phyloP scores from a whole-genome alignment of 2,888 invertebrate genomes.

The Callinectes sapidus region DNA sequence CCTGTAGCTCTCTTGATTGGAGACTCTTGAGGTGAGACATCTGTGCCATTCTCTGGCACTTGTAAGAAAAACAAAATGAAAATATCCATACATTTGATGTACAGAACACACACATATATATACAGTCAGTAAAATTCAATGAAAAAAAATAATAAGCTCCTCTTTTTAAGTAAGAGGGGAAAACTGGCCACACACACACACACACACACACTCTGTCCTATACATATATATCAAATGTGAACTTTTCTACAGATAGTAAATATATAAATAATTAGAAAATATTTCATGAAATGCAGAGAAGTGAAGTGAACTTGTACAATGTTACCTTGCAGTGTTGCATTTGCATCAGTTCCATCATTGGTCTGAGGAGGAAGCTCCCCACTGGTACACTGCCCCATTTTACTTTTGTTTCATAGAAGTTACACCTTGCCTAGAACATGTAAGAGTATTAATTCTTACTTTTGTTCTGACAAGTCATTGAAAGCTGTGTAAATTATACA shows the following conservation, averaged over 20 bases:
- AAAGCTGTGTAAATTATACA: neutral
- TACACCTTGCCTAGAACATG: neutral
- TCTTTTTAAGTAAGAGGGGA: too few relatives aligned
- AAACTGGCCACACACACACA: too few relatives aligned
- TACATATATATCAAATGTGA: too few relatives aligned
- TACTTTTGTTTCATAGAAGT: neutral
- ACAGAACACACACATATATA: neutral
- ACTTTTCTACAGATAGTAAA: neutral
- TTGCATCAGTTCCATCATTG: constrained; percentile 37
- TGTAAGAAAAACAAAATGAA: neutral
- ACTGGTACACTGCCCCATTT: constrained; percentile 66
- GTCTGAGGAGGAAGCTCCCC: constrained; percentile 58
- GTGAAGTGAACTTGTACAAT: neutral
- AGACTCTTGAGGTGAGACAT: constrained; percentile 5
- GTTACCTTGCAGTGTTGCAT: neutral
- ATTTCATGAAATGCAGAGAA: neutral
- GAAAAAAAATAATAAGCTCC: too few relatives aligned
- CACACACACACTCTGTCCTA: too few relatives aligned
- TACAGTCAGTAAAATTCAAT: neutral
- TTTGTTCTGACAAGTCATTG: neutral
- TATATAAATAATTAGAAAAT: neutral
- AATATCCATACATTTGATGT: neutral
- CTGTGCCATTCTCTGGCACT: neutral
- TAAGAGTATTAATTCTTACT: neutral
- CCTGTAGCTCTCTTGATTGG: neutral